Percentiles rank a stretch among this genome's conserved stretches.
Evolutionary conservation across 2,113 vertebrate genomes (phyloP).

Genomic region (Cyprinodon tularosa): DNA sequence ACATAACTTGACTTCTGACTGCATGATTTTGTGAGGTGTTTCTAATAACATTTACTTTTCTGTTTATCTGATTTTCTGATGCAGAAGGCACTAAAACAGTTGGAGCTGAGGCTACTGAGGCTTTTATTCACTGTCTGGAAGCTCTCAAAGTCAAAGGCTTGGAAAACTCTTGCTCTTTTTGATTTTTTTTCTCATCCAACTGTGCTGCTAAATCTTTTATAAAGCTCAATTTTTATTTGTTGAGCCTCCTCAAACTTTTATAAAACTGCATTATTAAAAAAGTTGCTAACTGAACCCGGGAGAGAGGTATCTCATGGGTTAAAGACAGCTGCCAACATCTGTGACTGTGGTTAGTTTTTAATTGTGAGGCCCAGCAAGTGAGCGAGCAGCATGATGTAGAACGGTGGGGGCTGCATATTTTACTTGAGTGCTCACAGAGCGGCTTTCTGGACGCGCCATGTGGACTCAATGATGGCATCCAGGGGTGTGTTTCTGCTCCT

Average conservation of each 20-base stretch:
- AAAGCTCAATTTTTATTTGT: neutral
- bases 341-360: slow-evolving; percentile 90
- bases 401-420: slow-evolving; percentile 87
- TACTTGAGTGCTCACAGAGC: slow-evolving; percentile 93
- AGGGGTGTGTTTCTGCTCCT: slow-evolving; percentile 86
- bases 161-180: slow-evolving; percentile 19
- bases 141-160: slow-evolving; percentile 45
- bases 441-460: slow-evolving; percentile 93
- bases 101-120: slow-evolving; percentile 50
- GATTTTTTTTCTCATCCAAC: slow-evolving; percentile 12
- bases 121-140: slow-evolving; percentile 53
- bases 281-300: slow-evolving; percentile 5
- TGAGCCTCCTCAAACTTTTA: neutral
- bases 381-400: slow-evolving; percentile 75
- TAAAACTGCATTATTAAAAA: neutral
- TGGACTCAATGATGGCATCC: slow-evolving; percentile 97
- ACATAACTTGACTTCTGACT: slow-evolving; percentile 40
- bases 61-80: slow-evolving; percentile 65
- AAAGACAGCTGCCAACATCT: slow-evolving; percentile 88
- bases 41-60: slow-evolving; percentile 68
- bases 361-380: slow-evolving; percentile 89
- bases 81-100: slow-evolving; percentile 47
- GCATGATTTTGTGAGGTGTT: slow-evolving; percentile 49
- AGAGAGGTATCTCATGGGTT: slow-evolving; percentile 62
- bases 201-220: neutral